Base-by-base conservation (phyloP, 2,113 vertebrate genomes). In the Hippopotamus amphibius region DNA sequence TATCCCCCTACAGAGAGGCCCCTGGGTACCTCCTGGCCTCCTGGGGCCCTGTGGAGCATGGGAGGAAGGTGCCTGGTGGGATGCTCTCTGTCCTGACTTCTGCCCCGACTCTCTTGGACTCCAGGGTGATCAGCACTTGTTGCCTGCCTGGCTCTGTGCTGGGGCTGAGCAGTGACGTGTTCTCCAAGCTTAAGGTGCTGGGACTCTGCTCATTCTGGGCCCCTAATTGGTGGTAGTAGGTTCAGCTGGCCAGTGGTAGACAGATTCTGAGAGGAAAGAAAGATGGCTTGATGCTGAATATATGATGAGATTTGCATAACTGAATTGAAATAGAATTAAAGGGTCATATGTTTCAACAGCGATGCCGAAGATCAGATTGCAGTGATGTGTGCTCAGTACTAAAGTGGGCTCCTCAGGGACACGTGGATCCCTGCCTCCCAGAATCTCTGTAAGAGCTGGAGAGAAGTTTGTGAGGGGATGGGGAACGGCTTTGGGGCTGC, bases 251-350 rank as follows among this genome's bases (percentile, higher is more conserved):
- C 69, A 43, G 79, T 63, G 69, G 95, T 84, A 14, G 95, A 87
- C 15, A 87, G 93, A 85, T 95, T 96, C 87, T 94, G 41, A 95
- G 95, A 97, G 50, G 83, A 81, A 97, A 92, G 87, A 97, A 97
- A 94, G 93, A 96, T 79, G 89, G 69, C 81, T 97, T 93, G 90
- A 96, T 79, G 79, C 83, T 13, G 92, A 93, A 96, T 82, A 76
- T 95, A 90, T 97, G 95, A 98, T 97, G 88, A 93, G 83, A 96
- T 97, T 97, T 97, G 96, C 97, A 97, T 97, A 97, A 98, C 77
- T 96, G 96, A 97, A 93, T 91, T 57, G 90, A 88, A 97, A 96
- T 96, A 92, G 94, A 98, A 97, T 98, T 96, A 98, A 96, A 96
- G 96, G 97, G 92, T 98, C 71, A 82, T 95, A 74, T 97, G 93